phyloP scores from a whole-genome alignment of 2,888 invertebrate genomes.

The Dromius quadrimaculatus region DNA sequence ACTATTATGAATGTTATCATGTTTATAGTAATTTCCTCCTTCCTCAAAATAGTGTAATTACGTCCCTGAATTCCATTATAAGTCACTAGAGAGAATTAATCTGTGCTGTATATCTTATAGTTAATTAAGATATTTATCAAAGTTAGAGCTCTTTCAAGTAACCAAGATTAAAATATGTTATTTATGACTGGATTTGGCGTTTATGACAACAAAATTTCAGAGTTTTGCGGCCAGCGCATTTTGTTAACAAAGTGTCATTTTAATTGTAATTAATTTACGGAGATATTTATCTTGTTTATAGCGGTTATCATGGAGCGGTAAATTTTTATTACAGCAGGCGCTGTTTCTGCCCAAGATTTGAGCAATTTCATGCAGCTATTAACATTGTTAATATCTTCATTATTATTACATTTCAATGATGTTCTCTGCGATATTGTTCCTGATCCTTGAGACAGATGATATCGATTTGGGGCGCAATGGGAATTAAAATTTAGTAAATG shows the following conservation, averaged over 20 bases:
- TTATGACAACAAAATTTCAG: slow-evolving; percentile 35
- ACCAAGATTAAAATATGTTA: slow-evolving; percentile 46
- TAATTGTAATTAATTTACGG: slow-evolving; percentile 26
- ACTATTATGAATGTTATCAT: no score
- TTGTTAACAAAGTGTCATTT: slow-evolving; percentile 30
- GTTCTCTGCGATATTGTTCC: no score
- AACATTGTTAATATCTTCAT: no score
- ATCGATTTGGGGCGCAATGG: no score
- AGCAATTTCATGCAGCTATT: no score
- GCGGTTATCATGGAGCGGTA: background rate
- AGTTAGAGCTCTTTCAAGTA: slow-evolving; percentile 41
- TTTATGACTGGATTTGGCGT: slow-evolving; percentile 44
- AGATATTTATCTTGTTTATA: slow-evolving; percentile 25
- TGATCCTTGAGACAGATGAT: no score
- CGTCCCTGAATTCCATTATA: slow-evolving; percentile 25
- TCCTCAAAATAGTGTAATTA: slow-evolving; percentile 5
- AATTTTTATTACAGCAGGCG: slow-evolving; percentile 10
- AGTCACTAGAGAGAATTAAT: slow-evolving; percentile 40
- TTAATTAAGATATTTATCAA: slow-evolving; percentile 49
- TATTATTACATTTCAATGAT: no score
- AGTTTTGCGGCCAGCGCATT: slow-evolving; percentile 17
- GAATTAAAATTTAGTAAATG: no score
- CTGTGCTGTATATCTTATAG: slow-evolving; percentile 43
- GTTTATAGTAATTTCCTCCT: background rate
- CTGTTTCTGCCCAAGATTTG: no score